Evolutionary conservation across 2,888 invertebrate species (phyloP).

Genomic region (Rhingia rostrata): DNA sequence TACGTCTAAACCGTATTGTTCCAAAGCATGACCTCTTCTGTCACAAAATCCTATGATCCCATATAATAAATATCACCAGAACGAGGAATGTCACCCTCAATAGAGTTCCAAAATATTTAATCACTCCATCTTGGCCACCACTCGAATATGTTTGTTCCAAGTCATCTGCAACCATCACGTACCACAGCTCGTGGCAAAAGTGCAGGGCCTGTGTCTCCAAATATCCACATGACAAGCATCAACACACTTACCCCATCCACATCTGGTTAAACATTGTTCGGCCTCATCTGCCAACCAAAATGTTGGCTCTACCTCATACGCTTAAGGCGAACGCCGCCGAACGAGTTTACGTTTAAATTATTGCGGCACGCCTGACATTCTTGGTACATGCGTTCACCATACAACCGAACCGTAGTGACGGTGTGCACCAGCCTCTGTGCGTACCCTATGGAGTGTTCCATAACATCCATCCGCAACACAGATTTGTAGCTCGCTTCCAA

Average conservation of each 20-base stretch:
- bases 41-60: too few species aligned
- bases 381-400: constrained; percentile 59
- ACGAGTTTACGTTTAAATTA: constrained; percentile 70
- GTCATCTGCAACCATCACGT: constrained; percentile 64
- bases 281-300: constrained; percentile 58
- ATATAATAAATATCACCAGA: too few species aligned
- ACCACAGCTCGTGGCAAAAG: constrained; percentile 68
- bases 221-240: constrained; percentile 33
- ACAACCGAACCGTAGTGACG: background rate
- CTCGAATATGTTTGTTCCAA: constrained; percentile 27
- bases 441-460: constrained; percentile 1
- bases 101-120: constrained; percentile 13
- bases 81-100: background rate
- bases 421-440: background rate
- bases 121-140: constrained; percentile 38
- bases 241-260: constrained; percentile 52
- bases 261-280: constrained; percentile 62
- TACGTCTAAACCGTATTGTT: too few species aligned
- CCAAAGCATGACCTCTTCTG: too few species aligned
- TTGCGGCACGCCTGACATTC: constrained; percentile 74
- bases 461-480: constrained; percentile 5
- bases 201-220: constrained; percentile 36
- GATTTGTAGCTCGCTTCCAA: constrained; percentile 3
- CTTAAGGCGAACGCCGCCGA: constrained; percentile 23
- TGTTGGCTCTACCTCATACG: constrained; percentile 27